Evolutionary conservation across 2,113 vertebrate genomes (phyloP), one percentile per base, ranked within the genome.

Genomic region (Mionectes macconnelli): DNA sequence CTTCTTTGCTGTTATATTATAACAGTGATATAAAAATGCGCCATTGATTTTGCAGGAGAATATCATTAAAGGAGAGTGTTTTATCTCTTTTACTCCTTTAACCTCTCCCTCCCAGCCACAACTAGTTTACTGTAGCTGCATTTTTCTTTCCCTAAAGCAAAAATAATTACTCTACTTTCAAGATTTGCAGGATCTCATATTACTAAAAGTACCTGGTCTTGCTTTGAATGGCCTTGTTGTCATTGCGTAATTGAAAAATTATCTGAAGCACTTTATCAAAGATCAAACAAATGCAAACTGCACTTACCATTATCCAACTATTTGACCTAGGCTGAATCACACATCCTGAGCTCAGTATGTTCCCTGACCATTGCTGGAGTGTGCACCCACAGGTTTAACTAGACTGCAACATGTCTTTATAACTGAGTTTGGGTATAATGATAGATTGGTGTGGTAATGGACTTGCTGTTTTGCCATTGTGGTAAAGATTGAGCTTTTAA

Each of bases 81-180:
- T 77, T 89, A 86, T 89, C 79, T 86, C 50, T 83, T 88, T 74
- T 72, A 47, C 35, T 63, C 30, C 39, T 86, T 79, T 53, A 72
- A 77, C 76, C 33, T 80, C 63, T 82, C 45, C 31, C 27, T 96
- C 49, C 49, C 59, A 87, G 30, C 42, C 27, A 6, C 88, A 70
- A 55, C 30, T 69, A 77, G 42, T 73, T 88, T 87, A 77, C 59
- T 91, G 56, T 84, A 84, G 50, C 67, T 80, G 33, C 57, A 45
- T 60, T 78, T 53, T 84, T 53, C 47, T 69, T 75, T n/a, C 89
- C 21, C 52, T 68, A 64, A 72, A 84, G 57, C 89, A 87, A 85
- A 95, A 93, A 45, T 40, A 94, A 80, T 80, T 94, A 69, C 87
- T 79, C 40, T 91, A 24, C 70, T 88, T 77, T 42, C n/a, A 60